A percentile compares a stretch with the other conserved stretches of the same genome.
Evolutionary conservation across 2,888 invertebrate genomes (phyloP).

Genomic region (Brachypterus glaber): DNA sequence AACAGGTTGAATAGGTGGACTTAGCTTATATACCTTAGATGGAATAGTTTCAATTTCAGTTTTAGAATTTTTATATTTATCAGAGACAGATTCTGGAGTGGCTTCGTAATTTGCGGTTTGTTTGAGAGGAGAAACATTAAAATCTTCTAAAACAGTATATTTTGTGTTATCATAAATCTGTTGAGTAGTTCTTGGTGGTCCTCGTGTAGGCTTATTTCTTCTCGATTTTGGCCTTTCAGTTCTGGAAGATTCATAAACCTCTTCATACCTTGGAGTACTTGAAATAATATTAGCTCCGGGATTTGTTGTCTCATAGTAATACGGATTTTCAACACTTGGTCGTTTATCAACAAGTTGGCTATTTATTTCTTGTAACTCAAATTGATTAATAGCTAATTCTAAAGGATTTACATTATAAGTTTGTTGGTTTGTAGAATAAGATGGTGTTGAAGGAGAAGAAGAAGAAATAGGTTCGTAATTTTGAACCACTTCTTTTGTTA

Average conservation of each 20-base stretch:
- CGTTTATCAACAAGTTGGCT: conserved; percentile 19
- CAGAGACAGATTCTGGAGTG: conserved; percentile 17
- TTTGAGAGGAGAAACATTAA: conserved; percentile 21
- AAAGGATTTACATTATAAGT: conserved; percentile 20
- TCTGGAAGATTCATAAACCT: conserved; percentile 11
- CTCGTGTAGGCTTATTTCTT: conserved; percentile 19
- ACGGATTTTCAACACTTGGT: neutral
- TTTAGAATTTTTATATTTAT: conserved; percentile 16
- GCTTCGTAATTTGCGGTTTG: conserved; percentile 11
- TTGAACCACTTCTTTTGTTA: conserved; percentile 4
- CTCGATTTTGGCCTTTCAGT: conserved; percentile 19
- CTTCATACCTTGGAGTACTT: conserved; percentile 19
- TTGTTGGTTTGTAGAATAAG: conserved; percentile 9
- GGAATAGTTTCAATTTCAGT: conserved; percentile 22
- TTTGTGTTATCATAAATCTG: conserved; percentile 22
- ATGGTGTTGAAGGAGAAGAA: conserved; percentile 6
- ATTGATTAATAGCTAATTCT: conserved; percentile 27
- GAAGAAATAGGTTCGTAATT: conserved; percentile 7
- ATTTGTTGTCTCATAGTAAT: conserved; percentile 7
- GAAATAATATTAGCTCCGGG: conserved; percentile 5
- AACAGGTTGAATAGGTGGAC: conserved; percentile 7
- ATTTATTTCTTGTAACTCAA: conserved; percentile 30
- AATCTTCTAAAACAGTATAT: conserved; percentile 34
- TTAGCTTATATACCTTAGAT: conserved; percentile 20
- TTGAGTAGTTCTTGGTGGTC: conserved; percentile 19